A percentile compares a stretch with the other conserved stretches of the same genome.
These are phyloP conservation scores for Troides aeacus DNA, from an alignment of 2,888 invertebrate genomes.

Conservation along the genomic window DNA sequence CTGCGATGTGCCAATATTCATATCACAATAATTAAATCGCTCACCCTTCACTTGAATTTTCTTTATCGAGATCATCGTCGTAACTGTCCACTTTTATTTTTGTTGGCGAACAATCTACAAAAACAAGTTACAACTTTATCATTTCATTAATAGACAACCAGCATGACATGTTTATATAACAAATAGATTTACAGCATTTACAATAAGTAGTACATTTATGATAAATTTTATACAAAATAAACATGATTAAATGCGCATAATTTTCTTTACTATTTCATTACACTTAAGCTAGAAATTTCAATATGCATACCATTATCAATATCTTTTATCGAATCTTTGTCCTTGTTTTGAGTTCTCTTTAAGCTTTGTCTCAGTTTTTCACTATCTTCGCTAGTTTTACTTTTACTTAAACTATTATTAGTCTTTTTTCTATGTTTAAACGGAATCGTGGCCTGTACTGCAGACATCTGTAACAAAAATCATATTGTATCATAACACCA, in stretches of 20 bases:
- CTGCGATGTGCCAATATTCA: neutral
- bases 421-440: slow-evolving; percentile 74
- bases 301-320: slow-evolving; percentile 11
- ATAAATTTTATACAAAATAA: neutral
- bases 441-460: slow-evolving; percentile 70
- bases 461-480: slow-evolving; percentile 60
- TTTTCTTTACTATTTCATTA: neutral
- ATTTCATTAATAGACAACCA: neutral
- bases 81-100: slow-evolving; percentile 10
- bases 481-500: neutral
- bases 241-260: neutral
- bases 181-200: too few relatives aligned
- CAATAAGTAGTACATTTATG: too few relatives aligned
- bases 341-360: slow-evolving; percentile 18
- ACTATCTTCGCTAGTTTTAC: slow-evolving; percentile 54
- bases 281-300: neutral
- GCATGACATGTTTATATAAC: neutral
- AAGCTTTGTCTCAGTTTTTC: slow-evolving; percentile 45
- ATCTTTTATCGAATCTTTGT: slow-evolving; percentile 1
- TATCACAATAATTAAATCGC: neutral
- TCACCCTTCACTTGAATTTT: slow-evolving; percentile 22
- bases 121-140: neutral
- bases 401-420: slow-evolving; percentile 41
- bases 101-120: slow-evolving; percentile 24
- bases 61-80: slow-evolving; percentile 24